These are phyloP conservation scores for Cantharis rustica DNA, from an alignment of 2,888 invertebrate species.

Conservation along the genomic window DNA sequence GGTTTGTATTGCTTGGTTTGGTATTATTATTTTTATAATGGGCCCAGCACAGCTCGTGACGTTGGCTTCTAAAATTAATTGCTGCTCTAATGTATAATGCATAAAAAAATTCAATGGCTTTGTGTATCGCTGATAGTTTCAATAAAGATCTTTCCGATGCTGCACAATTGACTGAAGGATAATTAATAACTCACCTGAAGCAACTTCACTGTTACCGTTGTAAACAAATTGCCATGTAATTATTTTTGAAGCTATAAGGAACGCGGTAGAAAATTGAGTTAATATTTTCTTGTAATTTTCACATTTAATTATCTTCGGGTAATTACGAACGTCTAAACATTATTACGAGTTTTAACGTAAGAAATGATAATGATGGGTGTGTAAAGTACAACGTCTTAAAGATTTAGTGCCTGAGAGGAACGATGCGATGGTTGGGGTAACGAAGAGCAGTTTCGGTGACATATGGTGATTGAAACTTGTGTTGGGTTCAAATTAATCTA, in stretches of 20 bases:
- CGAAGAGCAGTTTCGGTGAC: conserved; percentile 26
- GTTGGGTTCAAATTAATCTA: conserved; percentile 26
- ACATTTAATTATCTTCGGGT: neutral
- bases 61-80: neutral
- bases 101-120: neutral
- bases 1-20: conserved; percentile 22
- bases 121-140: conserved; percentile 5
- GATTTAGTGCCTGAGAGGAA: conserved; percentile 17
- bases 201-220: conserved; percentile 13
- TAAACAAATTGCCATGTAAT: conserved; percentile 18
- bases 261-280: conserved; percentile 3
- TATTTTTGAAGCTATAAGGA: conserved; percentile 9
- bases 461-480: conserved; percentile 29
- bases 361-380: neutral
- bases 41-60: neutral
- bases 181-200: conserved; percentile 14
- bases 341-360: neutral
- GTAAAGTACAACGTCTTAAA: conserved; percentile 14
- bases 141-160: conserved; percentile 15
- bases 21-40: conserved; percentile 16
- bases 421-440: conserved; percentile 15
- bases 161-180: conserved; percentile 8
- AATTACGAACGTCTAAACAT: neutral
- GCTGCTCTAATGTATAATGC: neutral
- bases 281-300: neutral